phyloP scores from a whole-genome alignment of 2,888 invertebrate genomes.

The Lypha dubia region DNA sequence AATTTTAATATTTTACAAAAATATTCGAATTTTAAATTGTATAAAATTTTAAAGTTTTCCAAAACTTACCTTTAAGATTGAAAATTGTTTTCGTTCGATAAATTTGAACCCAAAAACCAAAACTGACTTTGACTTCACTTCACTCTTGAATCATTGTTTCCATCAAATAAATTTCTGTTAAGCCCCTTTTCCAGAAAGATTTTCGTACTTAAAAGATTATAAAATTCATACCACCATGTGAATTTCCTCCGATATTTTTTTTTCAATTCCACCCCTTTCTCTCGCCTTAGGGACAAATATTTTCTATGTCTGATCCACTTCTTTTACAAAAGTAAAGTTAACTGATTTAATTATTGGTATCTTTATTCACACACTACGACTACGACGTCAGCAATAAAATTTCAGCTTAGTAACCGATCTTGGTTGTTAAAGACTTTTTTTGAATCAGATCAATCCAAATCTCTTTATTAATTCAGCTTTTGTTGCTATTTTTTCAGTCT shows the following conservation, averaged over 20 bases:
- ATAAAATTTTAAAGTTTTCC: not conserved
- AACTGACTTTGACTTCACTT: not conserved
- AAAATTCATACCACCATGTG: not conserved
- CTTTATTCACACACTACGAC: constrained; percentile 6
- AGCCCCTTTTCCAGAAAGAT: not conserved
- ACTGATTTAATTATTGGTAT: not conserved
- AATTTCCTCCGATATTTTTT: too few relatives aligned
- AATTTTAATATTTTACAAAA: too few relatives aligned
- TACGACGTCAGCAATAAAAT: constrained; percentile 22
- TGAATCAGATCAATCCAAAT: constrained; percentile 12
- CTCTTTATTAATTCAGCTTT: constrained; percentile 5
- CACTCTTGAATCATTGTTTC: not conserved
- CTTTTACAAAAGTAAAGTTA: constrained; percentile 9
- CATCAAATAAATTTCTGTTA: not conserved
- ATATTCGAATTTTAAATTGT: not conserved
- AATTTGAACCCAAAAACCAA: constrained; percentile 6
- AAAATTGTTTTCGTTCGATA: not conserved
- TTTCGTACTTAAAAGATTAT: not conserved
- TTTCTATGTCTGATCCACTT: not conserved
- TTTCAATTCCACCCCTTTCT: not conserved
- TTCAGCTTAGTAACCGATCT: constrained; percentile 41
- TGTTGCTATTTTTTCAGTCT: constrained; percentile 1
- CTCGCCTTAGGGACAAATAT: too few relatives aligned
- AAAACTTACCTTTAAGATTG: constrained; percentile 21
- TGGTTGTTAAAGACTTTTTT: constrained; percentile 1